Base-by-base conservation (phyloP, 2,888 invertebrate species). In the Mythimna impura region DNA sequence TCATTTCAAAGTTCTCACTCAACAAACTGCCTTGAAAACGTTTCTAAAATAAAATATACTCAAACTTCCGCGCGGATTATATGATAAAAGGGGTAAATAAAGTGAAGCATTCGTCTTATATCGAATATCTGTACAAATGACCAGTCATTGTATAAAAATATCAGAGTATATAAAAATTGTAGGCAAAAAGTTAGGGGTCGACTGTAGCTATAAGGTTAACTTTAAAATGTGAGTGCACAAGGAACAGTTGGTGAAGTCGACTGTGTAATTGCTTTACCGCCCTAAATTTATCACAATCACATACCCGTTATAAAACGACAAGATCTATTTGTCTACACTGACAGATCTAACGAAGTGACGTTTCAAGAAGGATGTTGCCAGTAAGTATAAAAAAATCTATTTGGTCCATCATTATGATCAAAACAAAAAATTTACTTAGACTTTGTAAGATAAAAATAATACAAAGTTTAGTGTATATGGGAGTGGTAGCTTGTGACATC, bases 121-220 rank as follows among this genome's bases (percentile, higher is more conserved):
- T 73, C 67, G 64, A 74, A 76, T 76, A 78, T 78, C 76, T 87
- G 80, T 82, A 86, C 82, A 88, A 73, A 84, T 67, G 81, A 82
- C 78, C 78, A 82, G 80, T 78, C 80, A 71, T 81, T 84, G 86
- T 89, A 89, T 87, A 89, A 89, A 89, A 89, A 89, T 89, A 89
- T 89, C 77, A 78, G 87, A 88, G 85, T 86, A 82, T 89, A 87
- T 85, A 83, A 87, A 87, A 88, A 88, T 79, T 83, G 86, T 85
- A 87, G 86, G 84, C 85, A 87, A 83, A 84, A 78, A 78, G 79
- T 84, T 80, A 76, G 78, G 78, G 82, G 87, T 87, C 84, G 81
- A 84, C 79, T 81, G 85, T 81, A 87, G 75, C 76, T 84, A 66
- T 80, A 78, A 69, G 73, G 74, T 69, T 76, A 77, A 72, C 73